Percentiles rank a stretch among this genome's conserved stretches.
phyloP scores from a whole-genome alignment of 2,888 invertebrate genomes.

The Nycteola revayana region DNA sequence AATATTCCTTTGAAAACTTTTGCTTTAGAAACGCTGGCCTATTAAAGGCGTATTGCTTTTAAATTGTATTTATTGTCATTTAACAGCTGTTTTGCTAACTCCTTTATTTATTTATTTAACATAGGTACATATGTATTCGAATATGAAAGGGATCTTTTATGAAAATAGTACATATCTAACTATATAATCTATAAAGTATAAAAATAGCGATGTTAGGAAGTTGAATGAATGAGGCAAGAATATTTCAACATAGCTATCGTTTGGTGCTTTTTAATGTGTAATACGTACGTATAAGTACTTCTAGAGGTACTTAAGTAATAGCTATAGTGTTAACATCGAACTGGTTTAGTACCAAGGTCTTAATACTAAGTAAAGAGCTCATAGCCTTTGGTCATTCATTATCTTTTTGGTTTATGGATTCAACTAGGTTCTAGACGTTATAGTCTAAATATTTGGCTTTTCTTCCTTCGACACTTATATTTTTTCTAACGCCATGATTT shows the following conservation, averaged over 20 bases:
- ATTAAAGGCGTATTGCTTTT: slow-evolving; percentile 12
- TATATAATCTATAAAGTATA: slow-evolving; percentile 46
- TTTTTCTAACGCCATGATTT: slow-evolving; percentile 31
- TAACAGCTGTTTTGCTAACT: slow-evolving; percentile 33
- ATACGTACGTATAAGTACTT: slow-evolving; percentile 19
- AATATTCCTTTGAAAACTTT: slow-evolving; percentile 1
- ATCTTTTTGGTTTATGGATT: slow-evolving; percentile 61
- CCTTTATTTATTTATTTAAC: slow-evolving; percentile 10
- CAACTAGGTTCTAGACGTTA: slow-evolving; percentile 45
- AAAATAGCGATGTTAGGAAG: slow-evolving; percentile 59
- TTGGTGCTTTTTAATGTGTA: slow-evolving; percentile 22
- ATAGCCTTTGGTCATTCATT: slow-evolving; percentile 75
- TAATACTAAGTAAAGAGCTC: slow-evolving; percentile 63
- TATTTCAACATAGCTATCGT: slow-evolving; percentile 49
- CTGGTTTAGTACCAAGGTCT: slow-evolving; percentile 33
- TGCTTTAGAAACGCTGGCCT: slow-evolving; percentile 4
- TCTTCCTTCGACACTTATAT: slow-evolving; percentile 19
- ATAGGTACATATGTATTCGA: too few species aligned
- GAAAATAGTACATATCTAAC: slow-evolving; percentile 45
- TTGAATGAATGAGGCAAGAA: slow-evolving; percentile 59
- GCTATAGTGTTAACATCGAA: slow-evolving; percentile 20
- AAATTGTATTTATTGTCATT: slow-evolving; percentile 39
- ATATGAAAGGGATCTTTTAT: slow-evolving; percentile 41
- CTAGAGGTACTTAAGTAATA: slow-evolving; percentile 8
- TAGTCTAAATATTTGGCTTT: slow-evolving; percentile 65